These are phyloP conservation scores for Acipenser transmontanus DNA, from an alignment of 2,797 vertebrate species.

Conservation along the genomic window DNA sequence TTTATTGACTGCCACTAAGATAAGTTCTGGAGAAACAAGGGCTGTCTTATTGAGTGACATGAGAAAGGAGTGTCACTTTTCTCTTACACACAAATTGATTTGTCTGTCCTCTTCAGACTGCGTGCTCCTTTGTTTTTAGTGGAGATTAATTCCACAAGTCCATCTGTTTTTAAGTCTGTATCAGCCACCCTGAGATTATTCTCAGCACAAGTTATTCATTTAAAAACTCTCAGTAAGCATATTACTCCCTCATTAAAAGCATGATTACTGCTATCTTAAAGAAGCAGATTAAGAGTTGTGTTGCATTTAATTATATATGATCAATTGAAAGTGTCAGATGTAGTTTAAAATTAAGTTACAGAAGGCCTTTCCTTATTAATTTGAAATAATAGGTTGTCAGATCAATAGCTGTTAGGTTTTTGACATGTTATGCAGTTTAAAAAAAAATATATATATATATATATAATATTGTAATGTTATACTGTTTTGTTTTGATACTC, in stretches of 20 bases:
- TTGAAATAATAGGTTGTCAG: too few species aligned
- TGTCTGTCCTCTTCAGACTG: not conserved
- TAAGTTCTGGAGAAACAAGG: not conserved
- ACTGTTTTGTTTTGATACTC: too few species aligned
- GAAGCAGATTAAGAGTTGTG: not conserved
- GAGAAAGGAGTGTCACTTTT: conserved; percentile 4
- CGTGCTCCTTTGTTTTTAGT: conserved; percentile 1
- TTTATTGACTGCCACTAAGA: not conserved
- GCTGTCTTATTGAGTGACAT: not conserved
- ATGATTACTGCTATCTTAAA: not conserved
- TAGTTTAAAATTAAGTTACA: too few species aligned
- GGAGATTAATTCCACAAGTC: conserved; percentile 6
- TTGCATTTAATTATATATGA: not conserved
- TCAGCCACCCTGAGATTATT: not conserved
- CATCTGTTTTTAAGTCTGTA: not conserved
- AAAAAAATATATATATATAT: too few species aligned
- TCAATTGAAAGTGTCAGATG: too few species aligned
- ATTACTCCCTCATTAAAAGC: not conserved
- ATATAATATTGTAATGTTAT: too few species aligned
- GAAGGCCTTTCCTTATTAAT: too few species aligned
- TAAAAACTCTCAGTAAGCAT: conserved; percentile 1
- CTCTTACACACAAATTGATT: conserved; percentile 9
- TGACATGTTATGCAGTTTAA: too few species aligned
- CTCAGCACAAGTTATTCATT: not conserved
- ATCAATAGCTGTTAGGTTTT: too few species aligned